Evolutionary conservation across 2,797 vertebrate species (phyloP).

Genomic region (Artibeus lituratus): DNA sequence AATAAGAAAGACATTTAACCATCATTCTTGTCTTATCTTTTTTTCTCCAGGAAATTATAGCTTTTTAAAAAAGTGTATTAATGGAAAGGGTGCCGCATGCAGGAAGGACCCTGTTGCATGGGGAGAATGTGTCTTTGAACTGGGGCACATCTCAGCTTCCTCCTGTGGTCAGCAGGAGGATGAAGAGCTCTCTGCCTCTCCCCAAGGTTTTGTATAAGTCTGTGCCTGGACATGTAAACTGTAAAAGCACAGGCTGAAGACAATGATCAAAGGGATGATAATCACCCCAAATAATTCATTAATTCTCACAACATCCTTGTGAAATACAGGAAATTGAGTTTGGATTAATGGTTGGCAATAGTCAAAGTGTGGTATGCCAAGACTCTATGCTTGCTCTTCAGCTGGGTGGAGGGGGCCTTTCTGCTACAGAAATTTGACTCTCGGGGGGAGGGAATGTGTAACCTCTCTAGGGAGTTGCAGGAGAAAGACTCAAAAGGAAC

Average conservation of each 20-base stretch:
- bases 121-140: not conserved
- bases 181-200: not conserved
- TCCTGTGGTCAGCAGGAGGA: not conserved
- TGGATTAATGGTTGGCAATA: conserved; percentile 51
- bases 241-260: not conserved
- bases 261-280: not conserved
- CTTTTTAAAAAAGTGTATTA: not conserved
- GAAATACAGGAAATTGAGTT: conserved; percentile 44
- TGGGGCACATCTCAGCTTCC: not conserved
- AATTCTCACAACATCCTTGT: conserved; percentile 32
- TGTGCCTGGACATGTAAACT: not conserved
- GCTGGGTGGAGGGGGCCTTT: conserved; percentile 49
- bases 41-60: not conserved
- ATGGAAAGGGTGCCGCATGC: not conserved
- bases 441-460: not conserved
- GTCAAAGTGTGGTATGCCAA: not conserved
- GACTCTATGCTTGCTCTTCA: conserved; percentile 54
- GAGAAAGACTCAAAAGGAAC: conserved; percentile 16
- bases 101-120: not conserved
- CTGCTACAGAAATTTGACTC: conserved; percentile 19
- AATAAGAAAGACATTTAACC: not conserved
- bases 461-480: not conserved
- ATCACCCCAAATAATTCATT: conserved; percentile 46
- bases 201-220: not conserved
- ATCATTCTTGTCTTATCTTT: not conserved